Percentiles rank a stretch among this genome's conserved stretches.
phyloP scores from a whole-genome alignment of 2,888 invertebrate genomes.

The Diachrysia chrysitis region DNA sequence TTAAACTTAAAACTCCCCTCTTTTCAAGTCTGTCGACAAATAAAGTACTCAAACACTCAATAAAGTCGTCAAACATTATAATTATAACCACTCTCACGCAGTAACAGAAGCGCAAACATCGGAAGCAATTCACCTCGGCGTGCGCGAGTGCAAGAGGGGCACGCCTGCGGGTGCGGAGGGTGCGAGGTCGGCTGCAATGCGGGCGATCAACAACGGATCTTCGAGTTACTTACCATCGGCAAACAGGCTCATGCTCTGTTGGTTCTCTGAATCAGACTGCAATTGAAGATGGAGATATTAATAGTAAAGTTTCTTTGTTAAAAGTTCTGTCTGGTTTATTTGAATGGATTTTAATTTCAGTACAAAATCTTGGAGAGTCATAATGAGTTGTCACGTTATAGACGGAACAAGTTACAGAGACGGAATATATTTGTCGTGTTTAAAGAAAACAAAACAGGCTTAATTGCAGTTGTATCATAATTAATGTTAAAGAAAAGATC shows the following conservation, averaged over 20 bases:
- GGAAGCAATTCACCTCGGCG: not conserved
- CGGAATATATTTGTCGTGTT: too few species aligned
- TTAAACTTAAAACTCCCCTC: not conserved
- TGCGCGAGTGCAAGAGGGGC: not conserved
- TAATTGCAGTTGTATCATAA: too few species aligned
- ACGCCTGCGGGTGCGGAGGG: not conserved
- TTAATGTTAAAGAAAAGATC: too few species aligned
- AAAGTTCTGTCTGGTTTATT: not conserved
- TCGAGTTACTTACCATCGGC: not conserved
- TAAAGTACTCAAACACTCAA: not conserved
- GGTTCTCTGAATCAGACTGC: not conserved
- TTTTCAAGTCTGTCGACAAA: not conserved
- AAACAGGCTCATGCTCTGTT: slow-evolving; percentile 9
- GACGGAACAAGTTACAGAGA: too few species aligned
- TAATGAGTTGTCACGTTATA: too few species aligned
- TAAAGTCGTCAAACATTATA: not conserved
- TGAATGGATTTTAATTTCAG: not conserved
- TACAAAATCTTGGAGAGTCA: too few species aligned
- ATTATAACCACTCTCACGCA: not conserved
- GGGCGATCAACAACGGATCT: slow-evolving; percentile 10
- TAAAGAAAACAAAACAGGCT: too few species aligned
- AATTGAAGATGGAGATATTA: not conserved
- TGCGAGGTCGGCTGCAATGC: slow-evolving; percentile 6
- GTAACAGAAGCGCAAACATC: not conserved
- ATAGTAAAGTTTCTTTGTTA: not conserved